phyloP scores from a whole-genome alignment of 1,140 invertebrate genomes.

The Metopolophium dirhodum region DNA sequence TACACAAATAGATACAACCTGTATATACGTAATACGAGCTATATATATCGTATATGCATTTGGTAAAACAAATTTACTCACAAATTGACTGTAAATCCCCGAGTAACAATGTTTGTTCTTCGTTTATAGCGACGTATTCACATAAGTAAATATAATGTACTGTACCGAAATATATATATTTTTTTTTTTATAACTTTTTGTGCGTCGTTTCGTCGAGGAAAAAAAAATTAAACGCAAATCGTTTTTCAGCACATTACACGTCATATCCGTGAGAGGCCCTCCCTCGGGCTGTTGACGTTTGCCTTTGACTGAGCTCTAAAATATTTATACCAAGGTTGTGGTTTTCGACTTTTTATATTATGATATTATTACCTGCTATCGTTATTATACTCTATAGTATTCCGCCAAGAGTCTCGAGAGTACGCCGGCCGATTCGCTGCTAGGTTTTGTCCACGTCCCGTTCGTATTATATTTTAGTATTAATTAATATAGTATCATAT shows the following conservation, averaged over 20 bases:
- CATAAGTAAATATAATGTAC: conserved; percentile 8
- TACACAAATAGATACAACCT: not conserved
- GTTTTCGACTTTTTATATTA: not conserved
- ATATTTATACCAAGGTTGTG: not conserved
- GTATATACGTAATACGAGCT: not conserved
- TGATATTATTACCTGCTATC: not conserved
- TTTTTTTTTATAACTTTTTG: not conserved
- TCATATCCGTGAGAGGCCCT: not conserved
- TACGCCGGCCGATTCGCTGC: not conserved
- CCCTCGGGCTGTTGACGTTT: not conserved
- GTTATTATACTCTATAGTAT: not conserved
- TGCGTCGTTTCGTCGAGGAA: not conserved
- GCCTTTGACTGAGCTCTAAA: not conserved
- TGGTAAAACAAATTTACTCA: not conserved
- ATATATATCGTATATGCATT: not conserved
- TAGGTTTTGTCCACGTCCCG: not conserved
- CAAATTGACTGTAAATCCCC: not conserved
- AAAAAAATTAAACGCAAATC: conserved; percentile 1
- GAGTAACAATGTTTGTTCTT: not conserved
- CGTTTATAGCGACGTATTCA: not conserved
- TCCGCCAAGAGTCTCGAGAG: not conserved
- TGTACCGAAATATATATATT: not conserved
- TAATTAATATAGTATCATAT: not conserved
- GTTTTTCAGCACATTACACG: not conserved
- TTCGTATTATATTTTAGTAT: not conserved